These are phyloP conservation scores for Diaphora mendica DNA, from an alignment of 2,888 invertebrate genomes.

Conservation along the genomic window DNA sequence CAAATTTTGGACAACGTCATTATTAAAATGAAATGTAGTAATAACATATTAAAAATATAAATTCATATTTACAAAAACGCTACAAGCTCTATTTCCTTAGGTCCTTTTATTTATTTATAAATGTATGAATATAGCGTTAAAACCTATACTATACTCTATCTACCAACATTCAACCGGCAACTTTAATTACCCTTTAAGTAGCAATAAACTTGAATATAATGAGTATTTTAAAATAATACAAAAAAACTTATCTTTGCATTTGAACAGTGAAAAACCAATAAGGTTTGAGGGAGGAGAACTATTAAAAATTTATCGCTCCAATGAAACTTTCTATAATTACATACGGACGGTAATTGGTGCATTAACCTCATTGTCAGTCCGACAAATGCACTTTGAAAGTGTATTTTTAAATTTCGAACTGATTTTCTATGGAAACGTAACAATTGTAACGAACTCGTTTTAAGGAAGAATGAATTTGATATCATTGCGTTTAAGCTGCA, in stretches of 20 bases:
- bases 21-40: not conserved
- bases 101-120: too few species aligned
- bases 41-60: not conserved
- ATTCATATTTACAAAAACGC: too few species aligned
- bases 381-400: conserved; percentile 23
- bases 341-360: conserved; percentile 37
- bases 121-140: not conserved
- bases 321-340: conserved; percentile 40
- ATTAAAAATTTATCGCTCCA: conserved; percentile 24
- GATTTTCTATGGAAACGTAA: conserved; percentile 10
- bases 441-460: conserved; percentile 3
- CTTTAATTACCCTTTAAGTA: too few species aligned
- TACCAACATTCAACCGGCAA: not conserved
- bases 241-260: not conserved
- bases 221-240: not conserved
- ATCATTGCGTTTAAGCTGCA: not conserved
- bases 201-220: not conserved
- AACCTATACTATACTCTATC: not conserved
- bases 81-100: too few species aligned
- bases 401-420: conserved; percentile 22
- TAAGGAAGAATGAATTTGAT: not conserved
- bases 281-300: conserved; percentile 3
- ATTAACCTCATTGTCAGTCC: conserved; percentile 41
- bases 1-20: not conserved
- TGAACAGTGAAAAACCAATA: not conserved